A percentile compares a stretch with the other conserved stretches of the same genome.
These are phyloP conservation scores for Monopterus albus DNA, from an alignment of 2,113 vertebrate species.

Conservation along the genomic window DNA sequence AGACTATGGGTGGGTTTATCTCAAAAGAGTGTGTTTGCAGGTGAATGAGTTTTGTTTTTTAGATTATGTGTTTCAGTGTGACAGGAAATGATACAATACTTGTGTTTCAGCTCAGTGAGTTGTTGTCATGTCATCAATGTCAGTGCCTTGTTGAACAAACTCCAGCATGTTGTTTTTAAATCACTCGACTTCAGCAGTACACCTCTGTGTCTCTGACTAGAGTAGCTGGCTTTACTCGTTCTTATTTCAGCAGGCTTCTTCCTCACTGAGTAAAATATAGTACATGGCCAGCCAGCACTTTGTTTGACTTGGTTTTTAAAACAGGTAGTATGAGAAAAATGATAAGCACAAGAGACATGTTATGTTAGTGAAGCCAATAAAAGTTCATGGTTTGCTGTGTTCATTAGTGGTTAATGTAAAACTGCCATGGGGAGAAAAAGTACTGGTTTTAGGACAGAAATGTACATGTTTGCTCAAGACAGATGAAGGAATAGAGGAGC, in stretches of 20 bases:
- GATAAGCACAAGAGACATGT: constrained; percentile 21
- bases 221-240: constrained; percentile 49
- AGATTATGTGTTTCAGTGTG: neutral
- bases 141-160: neutral
- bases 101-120: neutral
- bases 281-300: rapidly evolving
- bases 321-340: constrained; percentile 27
- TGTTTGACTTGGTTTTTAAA: constrained; percentile 23
- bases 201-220: constrained; percentile 21
- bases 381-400: neutral
- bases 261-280: neutral
- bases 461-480: too few species aligned
- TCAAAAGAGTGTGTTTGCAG: too few species aligned
- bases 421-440: neutral
- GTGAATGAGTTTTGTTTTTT: neutral
- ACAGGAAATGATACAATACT: neutral
- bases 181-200: neutral
- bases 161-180: neutral
- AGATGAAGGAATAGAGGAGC: too few species aligned
- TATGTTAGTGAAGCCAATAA: neutral
- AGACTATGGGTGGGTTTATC: too few species aligned
- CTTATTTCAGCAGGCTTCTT: neutral
- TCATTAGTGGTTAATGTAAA: rapidly evolving
- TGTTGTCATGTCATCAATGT: neutral
- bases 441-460: neutral